phyloP scores from a whole-genome alignment of 2,888 invertebrate species.

The Abrostola tripartita region DNA sequence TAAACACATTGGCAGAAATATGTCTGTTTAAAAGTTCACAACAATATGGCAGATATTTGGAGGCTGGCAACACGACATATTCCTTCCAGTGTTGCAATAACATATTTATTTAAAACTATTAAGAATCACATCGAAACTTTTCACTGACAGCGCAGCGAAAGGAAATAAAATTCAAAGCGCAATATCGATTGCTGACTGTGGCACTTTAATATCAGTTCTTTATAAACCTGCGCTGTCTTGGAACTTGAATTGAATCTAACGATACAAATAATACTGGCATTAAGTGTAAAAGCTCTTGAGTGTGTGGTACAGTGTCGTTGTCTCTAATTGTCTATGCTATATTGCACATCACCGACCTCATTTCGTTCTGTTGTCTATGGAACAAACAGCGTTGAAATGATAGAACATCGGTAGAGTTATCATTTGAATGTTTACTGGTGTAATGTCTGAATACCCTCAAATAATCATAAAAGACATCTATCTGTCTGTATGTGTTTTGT shows the following conservation, averaged over 20 bases:
- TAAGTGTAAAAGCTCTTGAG: conserved; percentile 83
- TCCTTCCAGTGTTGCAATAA: conserved; percentile 55
- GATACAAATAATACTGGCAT: conserved; percentile 65
- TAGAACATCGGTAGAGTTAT: conserved; percentile 28
- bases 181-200: conserved; percentile 71
- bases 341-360: conserved; percentile 44
- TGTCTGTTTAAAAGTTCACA: conserved; percentile 44
- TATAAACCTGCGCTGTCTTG: conserved; percentile 66
- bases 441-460: neutral
- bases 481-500: conserved; percentile 9
- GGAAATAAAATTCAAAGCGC: conserved; percentile 70
- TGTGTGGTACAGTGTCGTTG: conserved; percentile 84
- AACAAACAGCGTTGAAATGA: conserved; percentile 33
- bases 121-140: conserved; percentile 42
- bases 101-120: conserved; percentile 58
- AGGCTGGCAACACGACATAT: conserved; percentile 42
- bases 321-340: conserved; percentile 78
- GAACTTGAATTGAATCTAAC: conserved; percentile 38
- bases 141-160: conserved; percentile 61
- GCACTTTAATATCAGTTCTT: conserved; percentile 82
- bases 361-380: conserved; percentile 31
- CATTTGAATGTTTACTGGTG: conserved; percentile 28
- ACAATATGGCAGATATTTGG: conserved; percentile 51
- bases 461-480: too few species aligned
- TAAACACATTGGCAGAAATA: conserved; percentile 39